Evolutionary conservation across 2,888 invertebrate genomes (phyloP).

Genomic region (Panopea generosa): DNA sequence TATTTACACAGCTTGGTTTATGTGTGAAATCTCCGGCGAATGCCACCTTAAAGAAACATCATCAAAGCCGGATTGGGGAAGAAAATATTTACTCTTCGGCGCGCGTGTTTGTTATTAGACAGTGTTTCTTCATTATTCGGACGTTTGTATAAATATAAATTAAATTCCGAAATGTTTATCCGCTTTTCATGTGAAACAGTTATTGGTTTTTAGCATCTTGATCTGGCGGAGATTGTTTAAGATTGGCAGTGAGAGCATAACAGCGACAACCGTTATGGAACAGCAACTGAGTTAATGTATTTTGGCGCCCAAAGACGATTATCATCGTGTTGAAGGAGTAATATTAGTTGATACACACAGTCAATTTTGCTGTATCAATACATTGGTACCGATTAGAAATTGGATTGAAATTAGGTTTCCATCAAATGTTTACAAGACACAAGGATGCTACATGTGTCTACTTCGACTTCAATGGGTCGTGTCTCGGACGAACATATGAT

Average conservation of each 20-base stretch:
- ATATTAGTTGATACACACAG: too few species aligned
- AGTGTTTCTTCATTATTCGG: slow-evolving; percentile 62
- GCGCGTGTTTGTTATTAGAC: slow-evolving; percentile 62
- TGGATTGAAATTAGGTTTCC: slow-evolving; percentile 24
- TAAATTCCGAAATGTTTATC: slow-evolving; percentile 61
- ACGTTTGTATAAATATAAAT: slow-evolving; percentile 66
- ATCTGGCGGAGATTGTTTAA: not conserved
- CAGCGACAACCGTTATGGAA: too few species aligned
- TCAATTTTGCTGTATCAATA: too few species aligned
- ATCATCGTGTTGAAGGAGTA: too few species aligned
- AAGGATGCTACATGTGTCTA: too few species aligned
- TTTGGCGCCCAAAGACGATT: too few species aligned
- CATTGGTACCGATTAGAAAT: too few species aligned
- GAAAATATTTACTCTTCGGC: slow-evolving; percentile 62
- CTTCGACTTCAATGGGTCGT: too few species aligned
- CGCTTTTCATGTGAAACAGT: slow-evolving; percentile 61
- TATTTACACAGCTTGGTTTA: slow-evolving; percentile 65
- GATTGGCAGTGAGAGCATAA: too few species aligned
- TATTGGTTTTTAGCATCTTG: slow-evolving; percentile 47
- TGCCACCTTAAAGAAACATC: slow-evolving; percentile 38
- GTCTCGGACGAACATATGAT: too few species aligned
- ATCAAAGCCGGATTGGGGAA: slow-evolving; percentile 45
- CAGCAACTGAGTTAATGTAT: too few species aligned
- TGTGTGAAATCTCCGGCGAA: slow-evolving; percentile 51
- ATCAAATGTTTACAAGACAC: too few species aligned